phyloP scores from a whole-genome alignment of 2,797 vertebrate genomes.

The Hippoglossus hippoglossus region DNA sequence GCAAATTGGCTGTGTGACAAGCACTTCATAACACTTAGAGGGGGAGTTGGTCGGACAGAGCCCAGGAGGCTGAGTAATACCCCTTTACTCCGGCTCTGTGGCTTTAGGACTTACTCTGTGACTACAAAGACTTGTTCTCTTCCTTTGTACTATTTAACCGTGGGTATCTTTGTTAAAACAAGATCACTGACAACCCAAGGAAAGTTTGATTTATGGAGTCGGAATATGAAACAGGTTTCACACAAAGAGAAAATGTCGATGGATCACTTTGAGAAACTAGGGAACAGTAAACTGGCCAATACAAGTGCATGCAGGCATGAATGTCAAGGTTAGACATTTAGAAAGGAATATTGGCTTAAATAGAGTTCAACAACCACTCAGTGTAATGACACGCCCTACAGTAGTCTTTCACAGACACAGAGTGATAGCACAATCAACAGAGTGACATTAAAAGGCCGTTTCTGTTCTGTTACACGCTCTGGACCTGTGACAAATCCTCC shows the following conservation, averaged over 20 bases:
- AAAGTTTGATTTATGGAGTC: conserved; percentile 44
- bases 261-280: not conserved
- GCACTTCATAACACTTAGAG: conserved; percentile 79
- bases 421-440: conserved; percentile 4
- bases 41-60: conserved; percentile 36
- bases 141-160: conserved; percentile 33
- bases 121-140: not conserved
- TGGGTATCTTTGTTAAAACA: conserved; percentile 15
- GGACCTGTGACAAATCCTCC: conserved; percentile 54
- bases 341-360: conserved; percentile 17
- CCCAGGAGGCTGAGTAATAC: conserved; percentile 53
- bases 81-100: conserved; percentile 1
- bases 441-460: conserved; percentile 24
- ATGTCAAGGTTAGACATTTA: not conserved
- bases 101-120: conserved; percentile 24
- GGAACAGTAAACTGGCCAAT: not conserved
- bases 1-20: conserved; percentile 79
- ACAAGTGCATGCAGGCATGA: not conserved
- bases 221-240: conserved; percentile 16
- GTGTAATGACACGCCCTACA: conserved; percentile 5
- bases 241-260: conserved; percentile 20
- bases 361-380: not conserved
- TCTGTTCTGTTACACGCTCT: conserved; percentile 40
- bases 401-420: conserved; percentile 15
- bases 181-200: conserved; percentile 30